These are phyloP conservation scores for Drosophila subobscura DNA, from an alignment of 1,140 invertebrate species.

Conservation along the genomic window DNA sequence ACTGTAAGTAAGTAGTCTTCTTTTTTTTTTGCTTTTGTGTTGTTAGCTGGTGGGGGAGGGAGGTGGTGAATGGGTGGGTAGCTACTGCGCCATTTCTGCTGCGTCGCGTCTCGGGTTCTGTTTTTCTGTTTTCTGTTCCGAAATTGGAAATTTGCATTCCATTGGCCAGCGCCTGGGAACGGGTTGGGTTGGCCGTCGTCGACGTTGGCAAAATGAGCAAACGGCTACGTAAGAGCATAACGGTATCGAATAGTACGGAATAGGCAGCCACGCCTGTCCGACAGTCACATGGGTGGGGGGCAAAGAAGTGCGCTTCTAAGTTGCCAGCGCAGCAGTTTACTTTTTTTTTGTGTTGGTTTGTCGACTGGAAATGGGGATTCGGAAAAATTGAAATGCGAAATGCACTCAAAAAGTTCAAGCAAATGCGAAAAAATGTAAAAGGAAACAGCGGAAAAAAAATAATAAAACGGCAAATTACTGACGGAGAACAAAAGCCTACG, in stretches of 20 bases:
- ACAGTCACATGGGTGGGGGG: background rate
- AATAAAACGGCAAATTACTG: slow-evolving; percentile 6
- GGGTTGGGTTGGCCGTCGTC: slow-evolving; percentile 1
- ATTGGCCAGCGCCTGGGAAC: slow-evolving; percentile 7
- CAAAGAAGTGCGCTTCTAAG: slow-evolving; percentile 30
- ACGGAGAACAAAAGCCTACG: slow-evolving; percentile 22
- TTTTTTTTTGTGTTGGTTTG: background rate
- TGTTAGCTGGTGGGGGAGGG: background rate
- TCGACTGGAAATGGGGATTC: slow-evolving; percentile 9
- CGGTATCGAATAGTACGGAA: slow-evolving; percentile 35
- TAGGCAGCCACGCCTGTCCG: slow-evolving; percentile 10
- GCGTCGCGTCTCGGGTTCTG: slow-evolving; percentile 1
- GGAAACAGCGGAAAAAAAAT: slow-evolving; percentile 19
- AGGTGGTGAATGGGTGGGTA: background rate
- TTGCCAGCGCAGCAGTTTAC: slow-evolving; percentile 41
- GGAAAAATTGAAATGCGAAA: slow-evolving; percentile 26
- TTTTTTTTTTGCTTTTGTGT: background rate
- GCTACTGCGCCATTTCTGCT: slow-evolving; percentile 42
- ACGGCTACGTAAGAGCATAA: slow-evolving; percentile 33
- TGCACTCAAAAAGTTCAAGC: slow-evolving; percentile 9
- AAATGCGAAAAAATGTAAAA: slow-evolving; percentile 17
- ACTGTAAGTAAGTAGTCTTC: slow-evolving; percentile 33
- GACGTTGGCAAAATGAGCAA: slow-evolving; percentile 31
- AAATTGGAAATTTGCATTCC: slow-evolving; percentile 39
- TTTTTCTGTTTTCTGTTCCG: background rate